These are phyloP conservation scores for Bellardia bayeri DNA, from an alignment of 2,888 invertebrate genomes.

Conservation along the genomic window DNA sequence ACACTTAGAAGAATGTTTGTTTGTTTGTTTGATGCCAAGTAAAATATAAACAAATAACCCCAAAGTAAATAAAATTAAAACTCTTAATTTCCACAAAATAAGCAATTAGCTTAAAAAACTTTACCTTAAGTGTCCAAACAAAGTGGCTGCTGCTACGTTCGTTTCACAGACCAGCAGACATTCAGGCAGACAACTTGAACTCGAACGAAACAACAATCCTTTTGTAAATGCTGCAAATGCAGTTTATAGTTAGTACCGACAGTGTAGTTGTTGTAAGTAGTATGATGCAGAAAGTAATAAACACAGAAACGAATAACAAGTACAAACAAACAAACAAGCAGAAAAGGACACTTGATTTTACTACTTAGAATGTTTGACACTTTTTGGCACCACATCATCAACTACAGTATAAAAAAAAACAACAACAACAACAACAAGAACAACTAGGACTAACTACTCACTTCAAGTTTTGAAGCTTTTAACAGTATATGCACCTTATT, in stretches of 20 bases:
- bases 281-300: constrained; percentile 47
- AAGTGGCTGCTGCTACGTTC: constrained; percentile 73
- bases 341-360: constrained; percentile 83
- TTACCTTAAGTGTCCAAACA: constrained; percentile 83
- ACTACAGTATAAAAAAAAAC: constrained; percentile 40
- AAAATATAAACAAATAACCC: constrained; percentile 73
- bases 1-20: constrained; percentile 32
- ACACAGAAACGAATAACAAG: constrained; percentile 26
- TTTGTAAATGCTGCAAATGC: constrained; percentile 61
- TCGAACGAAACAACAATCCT: constrained; percentile 68
- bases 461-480: constrained; percentile 43
- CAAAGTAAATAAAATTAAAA: constrained; percentile 83
- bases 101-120: constrained; percentile 83
- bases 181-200: constrained; percentile 68
- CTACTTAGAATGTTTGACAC: constrained; percentile 84
- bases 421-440: constrained; percentile 17
- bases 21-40: constrained; percentile 45
- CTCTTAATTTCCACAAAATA: constrained; percentile 84
- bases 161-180: constrained; percentile 61
- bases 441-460: constrained; percentile 15
- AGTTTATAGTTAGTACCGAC: constrained; percentile 27
- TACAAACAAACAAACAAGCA: constrained; percentile 74
- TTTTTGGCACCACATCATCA: constrained; percentile 79
- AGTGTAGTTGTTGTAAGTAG: neutral
- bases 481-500: neutral